Percentiles rank a stretch among this genome's conserved stretches.
phyloP scores from a whole-genome alignment of 1,140 invertebrate species.

The Drosophila orena region DNA sequence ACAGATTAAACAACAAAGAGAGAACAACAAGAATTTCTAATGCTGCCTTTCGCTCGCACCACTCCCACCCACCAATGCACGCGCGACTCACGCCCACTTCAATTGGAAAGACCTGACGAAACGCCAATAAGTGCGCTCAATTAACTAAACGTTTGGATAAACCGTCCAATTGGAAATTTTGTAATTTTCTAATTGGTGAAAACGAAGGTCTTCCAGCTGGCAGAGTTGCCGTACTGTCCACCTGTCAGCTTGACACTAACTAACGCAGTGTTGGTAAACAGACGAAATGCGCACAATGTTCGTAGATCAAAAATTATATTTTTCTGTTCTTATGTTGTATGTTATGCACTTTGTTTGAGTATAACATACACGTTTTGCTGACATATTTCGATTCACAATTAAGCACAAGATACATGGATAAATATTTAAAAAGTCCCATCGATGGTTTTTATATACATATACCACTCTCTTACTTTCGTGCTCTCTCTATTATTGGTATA shows the following conservation, averaged over 20 bases:
- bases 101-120: conserved; percentile 61
- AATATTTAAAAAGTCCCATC: too few species aligned
- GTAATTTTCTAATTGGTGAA: conserved; percentile 54
- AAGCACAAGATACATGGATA: too few species aligned
- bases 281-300: neutral
- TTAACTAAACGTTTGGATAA: conserved; percentile 16
- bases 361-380: neutral
- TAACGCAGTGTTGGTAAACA: conserved; percentile 26
- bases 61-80: conserved; percentile 50
- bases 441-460: too few species aligned
- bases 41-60: conserved; percentile 42
- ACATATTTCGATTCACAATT: too few species aligned
- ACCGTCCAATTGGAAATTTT: conserved; percentile 39
- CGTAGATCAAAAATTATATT: neutral
- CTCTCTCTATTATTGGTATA: too few species aligned
- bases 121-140: conserved; percentile 52
- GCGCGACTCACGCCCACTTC: conserved; percentile 20
- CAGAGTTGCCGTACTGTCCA: conserved; percentile 51
- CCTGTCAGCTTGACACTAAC: conserved; percentile 31
- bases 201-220: conserved; percentile 42
- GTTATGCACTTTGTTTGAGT: too few species aligned
- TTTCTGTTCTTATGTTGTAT: too few species aligned
- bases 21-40: conserved; percentile 75
- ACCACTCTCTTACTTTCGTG: too few species aligned
- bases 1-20: conserved; percentile 79